Conservation (phyloP, 2,113 vertebrate genomes). For the Sterrhoptilus dennistouni region DNA sequence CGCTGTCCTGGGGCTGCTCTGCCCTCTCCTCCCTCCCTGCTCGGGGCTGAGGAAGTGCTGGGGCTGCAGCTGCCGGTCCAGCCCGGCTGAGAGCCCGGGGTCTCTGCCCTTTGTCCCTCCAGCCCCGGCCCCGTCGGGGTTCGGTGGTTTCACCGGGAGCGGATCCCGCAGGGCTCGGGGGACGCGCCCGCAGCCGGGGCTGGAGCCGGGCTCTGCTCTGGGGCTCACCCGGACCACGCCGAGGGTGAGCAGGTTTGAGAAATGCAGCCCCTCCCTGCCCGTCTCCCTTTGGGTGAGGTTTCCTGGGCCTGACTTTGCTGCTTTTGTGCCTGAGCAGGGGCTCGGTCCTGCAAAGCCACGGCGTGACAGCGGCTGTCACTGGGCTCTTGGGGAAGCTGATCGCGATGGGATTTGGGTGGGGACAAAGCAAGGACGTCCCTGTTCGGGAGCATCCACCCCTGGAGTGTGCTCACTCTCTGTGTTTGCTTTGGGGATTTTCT, state of each 20-base stretch:
- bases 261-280: constrained; percentile 7
- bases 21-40: not conserved
- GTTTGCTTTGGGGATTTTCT: not conserved
- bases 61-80: not conserved
- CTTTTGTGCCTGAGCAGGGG: not conserved
- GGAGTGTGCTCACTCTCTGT: rapidly evolving
- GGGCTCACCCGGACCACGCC: not conserved
- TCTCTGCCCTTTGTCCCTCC: too few species aligned
- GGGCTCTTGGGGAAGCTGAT: rapidly evolving
- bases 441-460: not conserved
- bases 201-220: not conserved
- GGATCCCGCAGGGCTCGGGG: not conserved
- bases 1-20: not conserved
- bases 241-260: not conserved
- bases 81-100: rapidly evolving
- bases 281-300: not conserved
- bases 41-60: not conserved
- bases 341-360: rapidly evolving
- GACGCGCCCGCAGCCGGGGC: not conserved
- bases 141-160: rapidly evolving
- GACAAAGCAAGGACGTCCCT: not conserved
- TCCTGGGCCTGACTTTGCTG: not conserved
- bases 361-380: not conserved
- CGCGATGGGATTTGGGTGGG: rapidly evolving
- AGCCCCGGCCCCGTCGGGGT: not conserved